Evolutionary conservation across 2,797 vertebrate species (phyloP), one percentile per base, ranked within the genome.

Genomic region (Characodon lateralis): DNA sequence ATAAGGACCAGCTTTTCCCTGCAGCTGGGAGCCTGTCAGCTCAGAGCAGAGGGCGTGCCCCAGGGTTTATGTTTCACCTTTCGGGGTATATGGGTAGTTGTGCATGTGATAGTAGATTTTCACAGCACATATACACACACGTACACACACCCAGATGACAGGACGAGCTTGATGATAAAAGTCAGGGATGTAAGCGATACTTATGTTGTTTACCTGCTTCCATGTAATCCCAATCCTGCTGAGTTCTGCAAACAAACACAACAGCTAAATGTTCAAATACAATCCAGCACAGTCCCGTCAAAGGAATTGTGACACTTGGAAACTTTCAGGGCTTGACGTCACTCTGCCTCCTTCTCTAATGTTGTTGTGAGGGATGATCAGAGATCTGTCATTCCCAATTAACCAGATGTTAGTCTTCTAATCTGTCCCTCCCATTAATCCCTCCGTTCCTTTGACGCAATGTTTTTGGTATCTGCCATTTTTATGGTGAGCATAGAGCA

Each of bases 381-480:
- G 80, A 85, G 79, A 85, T 85, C 91, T 93, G 92, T 92, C 93
- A 91, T 85, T 85, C 83, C 35, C 35, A 39, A 66, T 85, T 69
- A 46, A 69, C 41, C 13, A 48, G 39, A 68, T 48, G 66, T n/a
- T 69, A 6, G 66, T 46, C 24, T 16, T 26, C 39, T 66, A 31
- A 31, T 66, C 63, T 35, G 18, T 22, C 31, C 31, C 61, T 39
- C 14, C 28, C 16, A 65, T 65, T 65, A 65, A 39, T 65, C 7
- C 18, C 61, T 39, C 18, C 61, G 3, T 65, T 65, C 59, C 22
- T 69, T 69, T 3, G 9, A 2, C 5, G 5, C 24, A 43, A 22
- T 68, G 66, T 69, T 69, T 41, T 69, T 22, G 65, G 46, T 35
- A n/a, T 69, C 41, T 2, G 22, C 39, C 39, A 69, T 43, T 24